A percentile compares a stretch with the other conserved stretches of the same genome.
These are phyloP conservation scores for Rhingia rostrata DNA, from an alignment of 2,888 invertebrate genomes.

Conservation along the genomic window DNA sequence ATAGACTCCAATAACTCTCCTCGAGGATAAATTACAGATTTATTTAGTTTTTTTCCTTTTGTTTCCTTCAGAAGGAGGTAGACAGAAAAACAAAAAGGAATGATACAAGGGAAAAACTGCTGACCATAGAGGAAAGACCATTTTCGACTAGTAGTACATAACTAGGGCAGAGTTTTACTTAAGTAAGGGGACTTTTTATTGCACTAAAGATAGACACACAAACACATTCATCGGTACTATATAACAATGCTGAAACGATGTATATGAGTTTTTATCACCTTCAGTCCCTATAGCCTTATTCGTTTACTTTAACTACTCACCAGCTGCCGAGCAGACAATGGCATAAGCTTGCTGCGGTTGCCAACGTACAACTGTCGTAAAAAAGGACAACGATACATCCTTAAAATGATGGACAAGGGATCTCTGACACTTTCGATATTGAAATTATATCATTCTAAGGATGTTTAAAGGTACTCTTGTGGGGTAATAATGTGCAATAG, in stretches of 20 bases:
- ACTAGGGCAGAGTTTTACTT: slow-evolving; percentile 31
- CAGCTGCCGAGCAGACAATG: slow-evolving; percentile 55
- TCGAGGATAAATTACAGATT: slow-evolving; percentile 70
- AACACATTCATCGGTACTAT: slow-evolving; percentile 18
- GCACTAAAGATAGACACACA: slow-evolving; percentile 45
- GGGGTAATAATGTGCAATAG: slow-evolving; percentile 11
- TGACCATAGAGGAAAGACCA: slow-evolving; percentile 51
- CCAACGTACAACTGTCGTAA: slow-evolving; percentile 26
- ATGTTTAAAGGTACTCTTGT: slow-evolving; percentile 5
- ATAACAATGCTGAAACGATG: slow-evolving; percentile 54
- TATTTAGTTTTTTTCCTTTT: slow-evolving; percentile 4
- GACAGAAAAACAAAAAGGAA: slow-evolving; percentile 8
- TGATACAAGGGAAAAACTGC: slow-evolving; percentile 49
- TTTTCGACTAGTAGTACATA: slow-evolving; percentile 35
- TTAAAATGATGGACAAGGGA: slow-evolving; percentile 42
- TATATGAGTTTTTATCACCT: slow-evolving; percentile 72
- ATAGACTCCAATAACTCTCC: slow-evolving; percentile 68
- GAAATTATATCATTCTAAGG: slow-evolving; percentile 45
- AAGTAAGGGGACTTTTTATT: slow-evolving; percentile 56
- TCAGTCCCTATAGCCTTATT: slow-evolving; percentile 69
- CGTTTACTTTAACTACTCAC: slow-evolving; percentile 66
- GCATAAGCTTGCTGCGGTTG: slow-evolving; percentile 43
- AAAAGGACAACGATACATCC: slow-evolving; percentile 34
- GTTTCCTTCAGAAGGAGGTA: not conserved
- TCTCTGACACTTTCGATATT: slow-evolving; percentile 55